phyloP scores from a whole-genome alignment of 1,140 invertebrate genomes.

The Cherax destructor region DNA sequence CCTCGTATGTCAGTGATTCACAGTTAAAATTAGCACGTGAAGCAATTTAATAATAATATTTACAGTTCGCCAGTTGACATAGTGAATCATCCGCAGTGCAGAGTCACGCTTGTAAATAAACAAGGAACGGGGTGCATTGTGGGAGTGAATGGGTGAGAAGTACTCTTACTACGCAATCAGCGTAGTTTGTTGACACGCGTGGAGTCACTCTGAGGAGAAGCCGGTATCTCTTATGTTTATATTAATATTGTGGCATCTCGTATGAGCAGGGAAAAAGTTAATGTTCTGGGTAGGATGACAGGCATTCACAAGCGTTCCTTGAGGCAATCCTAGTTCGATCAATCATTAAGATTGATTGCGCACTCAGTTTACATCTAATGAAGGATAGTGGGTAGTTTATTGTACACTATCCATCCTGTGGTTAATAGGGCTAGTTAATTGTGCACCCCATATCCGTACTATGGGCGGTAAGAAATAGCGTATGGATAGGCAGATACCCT shows the following conservation, averaged over 20 bases:
- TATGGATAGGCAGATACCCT: no score
- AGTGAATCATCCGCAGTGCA: not conserved
- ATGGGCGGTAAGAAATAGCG: no score
- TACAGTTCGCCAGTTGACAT: not conserved
- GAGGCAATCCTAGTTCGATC: no score
- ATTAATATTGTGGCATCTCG: not conserved
- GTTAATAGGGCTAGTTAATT: no score
- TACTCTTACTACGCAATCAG: not conserved
- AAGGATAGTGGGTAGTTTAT: no score
- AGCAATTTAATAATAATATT: constrained; percentile 5
- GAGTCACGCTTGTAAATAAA: not conserved
- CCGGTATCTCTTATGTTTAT: not conserved
- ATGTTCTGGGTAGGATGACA: not conserved
- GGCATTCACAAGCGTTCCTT: no score
- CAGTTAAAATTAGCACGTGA: not conserved
- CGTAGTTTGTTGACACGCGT: not conserved
- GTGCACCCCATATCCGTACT: no score
- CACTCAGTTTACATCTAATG: no score
- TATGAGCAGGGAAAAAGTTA: not conserved
- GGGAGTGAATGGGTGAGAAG: not conserved
- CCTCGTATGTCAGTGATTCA: not conserved
- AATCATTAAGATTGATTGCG: no score
- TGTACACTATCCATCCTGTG: no score
- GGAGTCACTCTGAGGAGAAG: not conserved
- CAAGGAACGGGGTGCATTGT: not conserved